phyloP scores from a whole-genome alignment of 2,888 invertebrate genomes.

The Eupithecia subfuscata region DNA sequence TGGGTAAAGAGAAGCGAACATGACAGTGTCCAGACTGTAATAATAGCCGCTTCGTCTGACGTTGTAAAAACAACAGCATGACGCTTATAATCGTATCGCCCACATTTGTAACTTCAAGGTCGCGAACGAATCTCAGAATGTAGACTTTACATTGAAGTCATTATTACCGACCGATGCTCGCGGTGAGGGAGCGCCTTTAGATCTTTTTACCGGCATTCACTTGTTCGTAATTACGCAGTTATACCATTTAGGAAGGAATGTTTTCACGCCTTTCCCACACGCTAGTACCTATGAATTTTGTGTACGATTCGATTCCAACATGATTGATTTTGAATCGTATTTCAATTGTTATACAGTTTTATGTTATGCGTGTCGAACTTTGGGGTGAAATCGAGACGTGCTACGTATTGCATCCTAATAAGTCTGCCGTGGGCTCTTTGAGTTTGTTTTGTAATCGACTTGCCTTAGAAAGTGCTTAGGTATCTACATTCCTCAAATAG shows the following conservation, averaged over 20 bases:
- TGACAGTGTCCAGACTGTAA: no score
- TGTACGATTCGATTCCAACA: background rate
- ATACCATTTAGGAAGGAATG: conserved; percentile 26
- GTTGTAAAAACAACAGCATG: no score
- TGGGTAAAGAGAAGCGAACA: no score
- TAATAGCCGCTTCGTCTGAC: no score
- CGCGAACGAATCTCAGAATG: no score
- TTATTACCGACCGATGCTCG: no score
- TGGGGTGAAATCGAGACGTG: conserved; percentile 35
- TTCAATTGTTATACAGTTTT: background rate
- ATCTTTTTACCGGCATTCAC: conserved; percentile 28
- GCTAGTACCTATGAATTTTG: conserved; percentile 17
- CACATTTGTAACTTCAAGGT: no score
- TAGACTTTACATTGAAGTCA: no score
- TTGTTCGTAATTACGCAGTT: conserved; percentile 25
- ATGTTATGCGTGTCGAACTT: background rate
- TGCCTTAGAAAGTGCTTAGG: background rate
- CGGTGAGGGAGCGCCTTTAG: background rate
- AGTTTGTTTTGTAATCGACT: background rate
- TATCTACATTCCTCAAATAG: background rate
- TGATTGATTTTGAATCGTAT: conserved; percentile 2
- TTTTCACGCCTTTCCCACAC: conserved; percentile 33
- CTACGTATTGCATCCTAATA: conserved; percentile 20
- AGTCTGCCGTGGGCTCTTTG: background rate
- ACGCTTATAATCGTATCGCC: no score